Percentiles rank a stretch among this genome's conserved stretches.
Conservation (phyloP, 2,113 vertebrate species). For the Crotalus viridis region DNA sequence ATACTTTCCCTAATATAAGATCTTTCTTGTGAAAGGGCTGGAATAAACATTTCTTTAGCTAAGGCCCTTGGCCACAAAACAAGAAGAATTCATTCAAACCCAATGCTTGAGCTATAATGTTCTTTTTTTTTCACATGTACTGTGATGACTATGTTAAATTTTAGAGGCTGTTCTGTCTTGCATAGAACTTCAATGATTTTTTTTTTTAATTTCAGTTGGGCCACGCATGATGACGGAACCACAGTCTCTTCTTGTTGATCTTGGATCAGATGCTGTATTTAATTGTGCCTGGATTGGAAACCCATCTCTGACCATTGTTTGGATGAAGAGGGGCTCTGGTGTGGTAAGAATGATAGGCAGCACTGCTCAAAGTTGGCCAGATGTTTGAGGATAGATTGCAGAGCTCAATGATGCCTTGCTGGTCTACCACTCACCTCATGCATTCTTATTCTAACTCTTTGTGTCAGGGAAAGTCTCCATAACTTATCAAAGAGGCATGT, state of each 20-base stretch:
- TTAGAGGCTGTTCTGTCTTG: neutral
- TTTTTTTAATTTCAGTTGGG: constrained; percentile 77
- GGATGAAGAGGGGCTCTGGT: constrained; percentile 98
- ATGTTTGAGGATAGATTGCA: neutral
- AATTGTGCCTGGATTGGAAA: constrained; percentile 97
- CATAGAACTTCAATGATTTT: neutral
- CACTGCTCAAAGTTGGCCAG: neutral
- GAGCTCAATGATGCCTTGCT: neutral
- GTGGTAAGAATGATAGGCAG: constrained; percentile 78
- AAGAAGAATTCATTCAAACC: neutral
- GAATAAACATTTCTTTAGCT: neutral
- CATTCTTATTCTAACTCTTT: neutral
- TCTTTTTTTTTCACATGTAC: neutral
- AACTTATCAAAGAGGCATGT: neutral
- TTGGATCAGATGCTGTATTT: constrained; percentile 90
- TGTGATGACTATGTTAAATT: neutral
- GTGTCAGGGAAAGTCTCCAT: neutral
- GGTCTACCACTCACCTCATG: neutral
- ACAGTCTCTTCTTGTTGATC: constrained; percentile 91
- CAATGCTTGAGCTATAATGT: neutral
- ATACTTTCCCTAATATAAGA: neutral
- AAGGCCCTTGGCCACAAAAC: neutral
- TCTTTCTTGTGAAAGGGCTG: neutral
- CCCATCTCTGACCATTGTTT: constrained; percentile 95
- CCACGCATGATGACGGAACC: constrained; percentile 93